Conservation (phyloP, 2,888 invertebrate genomes). For the Apamea sordens region DNA sequence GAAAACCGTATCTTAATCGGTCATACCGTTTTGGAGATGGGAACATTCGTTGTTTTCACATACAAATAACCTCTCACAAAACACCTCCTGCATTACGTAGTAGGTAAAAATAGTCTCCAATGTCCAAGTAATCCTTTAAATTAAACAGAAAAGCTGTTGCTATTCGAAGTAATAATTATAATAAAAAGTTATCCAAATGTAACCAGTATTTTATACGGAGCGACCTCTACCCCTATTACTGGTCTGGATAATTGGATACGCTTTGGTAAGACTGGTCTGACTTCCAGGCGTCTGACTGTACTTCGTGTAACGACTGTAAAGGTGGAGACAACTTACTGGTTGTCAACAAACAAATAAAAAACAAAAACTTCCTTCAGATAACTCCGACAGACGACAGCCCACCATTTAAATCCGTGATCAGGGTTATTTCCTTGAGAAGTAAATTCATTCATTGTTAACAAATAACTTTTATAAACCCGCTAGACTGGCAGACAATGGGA, state of each 20-base stretch:
- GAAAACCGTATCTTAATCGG: neutral
- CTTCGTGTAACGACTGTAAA: neutral
- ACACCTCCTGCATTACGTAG: neutral
- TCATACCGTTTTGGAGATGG: too few species aligned
- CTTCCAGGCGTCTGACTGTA: neutral
- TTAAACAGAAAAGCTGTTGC: neutral
- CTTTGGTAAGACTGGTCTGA: neutral
- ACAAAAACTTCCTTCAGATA: neutral
- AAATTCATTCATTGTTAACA: conserved; percentile 13
- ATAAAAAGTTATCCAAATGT: neutral
- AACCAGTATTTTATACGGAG: neutral
- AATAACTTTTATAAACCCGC: neutral
- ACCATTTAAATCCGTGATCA: neutral
- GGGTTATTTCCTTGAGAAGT: conserved; percentile 20
- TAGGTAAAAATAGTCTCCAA: too few species aligned
- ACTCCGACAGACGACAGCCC: neutral
- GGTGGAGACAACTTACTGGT: neutral
- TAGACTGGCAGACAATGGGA: conserved; percentile 35
- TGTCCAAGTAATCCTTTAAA: too few species aligned
- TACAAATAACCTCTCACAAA: too few species aligned
- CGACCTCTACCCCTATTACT: neutral
- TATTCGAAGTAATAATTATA: neutral
- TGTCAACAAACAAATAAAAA: neutral
- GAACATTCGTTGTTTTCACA: too few species aligned
- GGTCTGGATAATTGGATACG: neutral